phyloP scores from a whole-genome alignment of 2,888 invertebrate species.

The Gandaritis pyraliata region DNA sequence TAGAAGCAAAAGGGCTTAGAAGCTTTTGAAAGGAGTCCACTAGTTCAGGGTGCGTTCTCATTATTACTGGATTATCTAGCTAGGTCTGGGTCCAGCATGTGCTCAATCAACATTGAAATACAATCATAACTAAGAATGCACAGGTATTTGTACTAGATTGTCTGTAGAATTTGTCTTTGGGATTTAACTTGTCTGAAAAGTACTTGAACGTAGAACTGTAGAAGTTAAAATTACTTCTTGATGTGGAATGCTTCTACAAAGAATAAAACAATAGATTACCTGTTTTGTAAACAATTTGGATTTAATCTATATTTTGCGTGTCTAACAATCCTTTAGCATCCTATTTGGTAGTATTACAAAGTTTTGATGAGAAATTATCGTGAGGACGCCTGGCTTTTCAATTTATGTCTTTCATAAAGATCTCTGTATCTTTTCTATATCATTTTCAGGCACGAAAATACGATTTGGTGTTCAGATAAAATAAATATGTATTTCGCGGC shows the following conservation, averaged over 20 bases:
- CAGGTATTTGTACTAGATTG: not conserved
- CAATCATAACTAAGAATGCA: not conserved
- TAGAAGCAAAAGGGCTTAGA: slow-evolving; percentile 43
- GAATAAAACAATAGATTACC: not conserved
- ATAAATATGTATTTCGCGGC: too few relatives aligned
- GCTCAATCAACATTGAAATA: slow-evolving; percentile 6
- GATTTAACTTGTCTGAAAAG: not conserved
- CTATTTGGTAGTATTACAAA: slow-evolving; percentile 35
- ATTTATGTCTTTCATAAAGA: slow-evolving; percentile 24
- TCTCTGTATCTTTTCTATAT: slow-evolving; percentile 8
- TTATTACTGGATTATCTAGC: slow-evolving; percentile 27
- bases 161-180: not conserved
- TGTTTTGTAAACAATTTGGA: slow-evolving; percentile 1
- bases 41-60: slow-evolving; percentile 31
- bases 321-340: slow-evolving; percentile 23
- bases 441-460: slow-evolving; percentile 9
- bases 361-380: slow-evolving; percentile 41
- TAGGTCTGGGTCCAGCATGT: slow-evolving; percentile 11
- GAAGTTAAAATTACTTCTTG: too few relatives aligned
- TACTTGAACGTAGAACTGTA: too few relatives aligned
- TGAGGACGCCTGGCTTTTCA: slow-evolving; percentile 31
- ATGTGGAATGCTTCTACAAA: too few relatives aligned
- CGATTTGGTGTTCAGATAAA: too few relatives aligned
- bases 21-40: slow-evolving; percentile 33
- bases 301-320: slow-evolving; percentile 3